A percentile compares a stretch with the other conserved stretches of the same genome.
Evolutionary conservation across 2,113 vertebrate genomes (phyloP).

Genomic region (Centropus unirufus): DNA sequence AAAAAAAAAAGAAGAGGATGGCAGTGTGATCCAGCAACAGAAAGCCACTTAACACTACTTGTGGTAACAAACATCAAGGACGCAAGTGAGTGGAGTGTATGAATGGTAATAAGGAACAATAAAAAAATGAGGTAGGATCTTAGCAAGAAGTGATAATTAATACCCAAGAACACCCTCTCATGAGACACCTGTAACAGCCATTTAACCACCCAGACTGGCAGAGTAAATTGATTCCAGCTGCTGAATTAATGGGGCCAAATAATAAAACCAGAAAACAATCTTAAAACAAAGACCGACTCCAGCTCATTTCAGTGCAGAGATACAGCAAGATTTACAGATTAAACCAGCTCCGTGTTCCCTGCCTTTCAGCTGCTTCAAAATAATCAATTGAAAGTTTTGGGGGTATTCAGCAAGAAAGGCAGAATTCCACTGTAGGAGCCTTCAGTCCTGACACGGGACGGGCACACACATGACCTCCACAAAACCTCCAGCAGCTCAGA

Average conservation of each 20-base stretch:
- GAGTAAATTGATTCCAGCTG: neutral
- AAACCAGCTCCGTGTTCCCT: neutral
- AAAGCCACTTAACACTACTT: constrained; percentile 34
- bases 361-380: constrained; percentile 6
- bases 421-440: neutral
- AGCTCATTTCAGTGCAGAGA: constrained; percentile 22
- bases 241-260: neutral
- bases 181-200: neutral
- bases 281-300: neutral
- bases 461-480: neutral
- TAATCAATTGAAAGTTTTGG: neutral
- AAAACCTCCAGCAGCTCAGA: constrained; percentile 10
- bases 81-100: neutral
- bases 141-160: constrained; percentile 27
- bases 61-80: neutral
- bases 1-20: neutral
- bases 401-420: neutral
- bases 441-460: neutral
- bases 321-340: neutral
- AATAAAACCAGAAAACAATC: neutral
- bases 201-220: neutral
- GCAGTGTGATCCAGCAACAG: neutral
- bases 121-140: constrained; percentile 49
- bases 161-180: neutral
- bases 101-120: constrained; percentile 1